A percentile compares a stretch with the other conserved stretches of the same genome.
Conservation (phyloP, 2,797 vertebrate species). For the Lateolabrax maculatus region DNA sequence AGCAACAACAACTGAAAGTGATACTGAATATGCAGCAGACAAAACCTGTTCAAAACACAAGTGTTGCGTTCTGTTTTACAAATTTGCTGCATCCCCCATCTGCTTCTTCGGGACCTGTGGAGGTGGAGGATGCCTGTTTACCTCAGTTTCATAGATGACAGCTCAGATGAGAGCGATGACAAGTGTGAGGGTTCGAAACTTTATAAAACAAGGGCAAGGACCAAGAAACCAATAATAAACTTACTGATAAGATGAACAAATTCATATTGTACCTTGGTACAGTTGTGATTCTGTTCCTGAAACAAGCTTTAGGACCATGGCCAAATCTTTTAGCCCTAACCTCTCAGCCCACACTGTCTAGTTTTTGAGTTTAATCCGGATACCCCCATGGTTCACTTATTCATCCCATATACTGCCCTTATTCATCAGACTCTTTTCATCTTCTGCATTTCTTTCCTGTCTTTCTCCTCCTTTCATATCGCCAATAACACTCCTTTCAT, state of each 20-base stretch:
- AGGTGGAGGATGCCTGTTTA: slow-evolving; percentile 7
- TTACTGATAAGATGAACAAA: background rate
- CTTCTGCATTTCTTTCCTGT: slow-evolving; percentile 45
- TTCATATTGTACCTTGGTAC: background rate
- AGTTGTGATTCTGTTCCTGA: slow-evolving; percentile 8
- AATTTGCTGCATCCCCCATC: background rate
- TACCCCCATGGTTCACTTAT: slow-evolving; percentile 33
- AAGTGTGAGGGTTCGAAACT: background rate
- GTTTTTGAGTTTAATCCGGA: slow-evolving; percentile 22
- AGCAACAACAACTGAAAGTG: background rate
- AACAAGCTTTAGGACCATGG: background rate
- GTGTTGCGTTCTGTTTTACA: background rate
- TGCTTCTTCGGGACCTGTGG: background rate
- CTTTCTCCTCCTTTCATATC: slow-evolving; percentile 33
- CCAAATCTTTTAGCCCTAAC: background rate
- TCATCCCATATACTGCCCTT: slow-evolving; percentile 39
- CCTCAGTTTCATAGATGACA: slow-evolving; percentile 8
- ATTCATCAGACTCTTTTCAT: slow-evolving; percentile 64
- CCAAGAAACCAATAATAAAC: background rate
- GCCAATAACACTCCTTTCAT: slow-evolving; percentile 70
- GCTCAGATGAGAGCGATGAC: background rate
- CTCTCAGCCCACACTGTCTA: background rate
- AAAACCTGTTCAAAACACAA: background rate
- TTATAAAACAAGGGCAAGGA: background rate
- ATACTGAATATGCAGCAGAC: background rate